Percentiles rank a stretch among this genome's conserved stretches.
phyloP scores from a whole-genome alignment of 1,140 invertebrate species.

The Pachypeltis micranthus region DNA sequence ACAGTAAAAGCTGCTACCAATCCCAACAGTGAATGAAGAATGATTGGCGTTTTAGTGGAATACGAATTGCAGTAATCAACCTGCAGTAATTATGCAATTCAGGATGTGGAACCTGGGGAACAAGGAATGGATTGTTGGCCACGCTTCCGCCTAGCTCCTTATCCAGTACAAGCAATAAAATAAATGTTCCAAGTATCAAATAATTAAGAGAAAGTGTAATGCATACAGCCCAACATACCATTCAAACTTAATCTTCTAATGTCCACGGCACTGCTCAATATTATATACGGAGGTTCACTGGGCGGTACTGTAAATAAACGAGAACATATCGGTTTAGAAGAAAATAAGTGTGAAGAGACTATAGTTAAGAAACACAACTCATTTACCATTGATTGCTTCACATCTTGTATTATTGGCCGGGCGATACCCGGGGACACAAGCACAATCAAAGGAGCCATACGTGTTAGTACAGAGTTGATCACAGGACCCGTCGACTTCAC shows the following conservation, averaged over 20 bases:
- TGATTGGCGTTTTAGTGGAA: too few species aligned
- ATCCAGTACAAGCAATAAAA: too few species aligned
- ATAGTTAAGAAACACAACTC: neutral
- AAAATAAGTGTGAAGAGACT: neutral
- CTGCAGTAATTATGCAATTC: too few species aligned
- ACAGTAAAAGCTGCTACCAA: too few species aligned
- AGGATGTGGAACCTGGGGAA: too few species aligned
- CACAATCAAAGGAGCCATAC: conserved; percentile 56
- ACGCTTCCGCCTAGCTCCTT: too few species aligned
- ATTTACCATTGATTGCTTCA: conserved; percentile 54
- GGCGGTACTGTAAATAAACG: conserved; percentile 37
- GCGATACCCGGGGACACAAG: conserved; percentile 61
- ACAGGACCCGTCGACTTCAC: conserved; percentile 56
- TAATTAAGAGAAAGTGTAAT: too few species aligned
- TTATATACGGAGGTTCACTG: conserved; percentile 38
- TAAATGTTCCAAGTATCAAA: too few species aligned
- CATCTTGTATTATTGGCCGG: conserved; percentile 43
- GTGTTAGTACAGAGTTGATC: conserved; percentile 67
- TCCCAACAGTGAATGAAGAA: too few species aligned
- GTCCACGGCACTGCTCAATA: conserved; percentile 42
- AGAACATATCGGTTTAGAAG: neutral
- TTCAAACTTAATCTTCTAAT: conserved; percentile 42
- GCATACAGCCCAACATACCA: too few species aligned
- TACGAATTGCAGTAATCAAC: too few species aligned
- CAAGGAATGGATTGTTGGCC: too few species aligned